phyloP scores from a whole-genome alignment of 1,140 invertebrate species.

The Drosophila lacteicornis region DNA sequence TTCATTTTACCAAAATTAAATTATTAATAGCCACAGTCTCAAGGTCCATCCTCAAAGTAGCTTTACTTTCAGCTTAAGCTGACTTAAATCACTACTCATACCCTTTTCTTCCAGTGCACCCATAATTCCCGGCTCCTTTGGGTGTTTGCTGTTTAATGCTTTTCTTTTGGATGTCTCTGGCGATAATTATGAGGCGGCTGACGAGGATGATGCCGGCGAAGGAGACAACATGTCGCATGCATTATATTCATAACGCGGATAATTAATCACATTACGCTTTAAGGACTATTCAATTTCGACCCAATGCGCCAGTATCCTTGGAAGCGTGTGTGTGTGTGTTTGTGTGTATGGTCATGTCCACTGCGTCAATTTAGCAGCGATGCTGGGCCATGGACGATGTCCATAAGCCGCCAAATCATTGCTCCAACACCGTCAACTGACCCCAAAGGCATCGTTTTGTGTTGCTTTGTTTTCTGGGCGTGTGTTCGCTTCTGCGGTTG shows the following conservation, averaged over 20 bases:
- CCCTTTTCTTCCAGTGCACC: slow-evolving; percentile 13
- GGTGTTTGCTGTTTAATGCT: slow-evolving; percentile 12
- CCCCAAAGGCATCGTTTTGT: slow-evolving; percentile 55
- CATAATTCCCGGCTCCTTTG: slow-evolving; percentile 2
- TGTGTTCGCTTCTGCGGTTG: slow-evolving; percentile 42
- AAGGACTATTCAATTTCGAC: slow-evolving; percentile 70
- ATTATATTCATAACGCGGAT: slow-evolving; percentile 64
- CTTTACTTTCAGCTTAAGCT: too few species aligned
- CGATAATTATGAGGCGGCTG: slow-evolving; percentile 46
- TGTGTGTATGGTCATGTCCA: slow-evolving; percentile 27
- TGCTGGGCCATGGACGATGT: slow-evolving; percentile 27
- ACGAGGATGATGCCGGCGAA: slow-evolving; percentile 35
- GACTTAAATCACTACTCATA: too few species aligned
- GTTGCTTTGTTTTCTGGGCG: slow-evolving; percentile 39
- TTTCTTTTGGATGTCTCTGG: slow-evolving; percentile 37
- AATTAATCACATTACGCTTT: slow-evolving; percentile 69
- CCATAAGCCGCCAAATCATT: slow-evolving; percentile 53
- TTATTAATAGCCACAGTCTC: background rate
- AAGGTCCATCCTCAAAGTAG: background rate
- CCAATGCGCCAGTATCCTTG: slow-evolving; percentile 31
- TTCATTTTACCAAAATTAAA: background rate
- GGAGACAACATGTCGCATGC: slow-evolving; percentile 65
- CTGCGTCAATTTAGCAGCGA: slow-evolving; percentile 51
- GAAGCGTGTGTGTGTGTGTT: background rate
- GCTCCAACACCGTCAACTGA: slow-evolving; percentile 52